Conservation (phyloP, 1,140 invertebrate genomes). For the Bemisia tabaci region DNA sequence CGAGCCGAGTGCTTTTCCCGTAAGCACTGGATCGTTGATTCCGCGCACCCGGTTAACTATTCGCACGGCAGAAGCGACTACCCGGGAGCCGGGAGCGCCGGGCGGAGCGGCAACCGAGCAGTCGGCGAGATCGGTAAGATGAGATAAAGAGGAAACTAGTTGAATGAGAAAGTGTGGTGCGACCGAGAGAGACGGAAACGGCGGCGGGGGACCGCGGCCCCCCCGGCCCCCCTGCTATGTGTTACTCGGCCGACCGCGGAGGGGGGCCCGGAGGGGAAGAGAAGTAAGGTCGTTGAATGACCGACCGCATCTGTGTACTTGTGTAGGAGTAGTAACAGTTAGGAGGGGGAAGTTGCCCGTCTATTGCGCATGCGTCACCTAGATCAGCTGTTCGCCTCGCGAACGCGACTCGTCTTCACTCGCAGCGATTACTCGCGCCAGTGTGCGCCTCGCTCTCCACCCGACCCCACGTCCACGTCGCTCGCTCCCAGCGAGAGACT, state of each 20-base stretch:
- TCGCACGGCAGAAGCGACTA: no score
- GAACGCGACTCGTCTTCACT: no score
- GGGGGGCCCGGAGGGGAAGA: conserved; percentile 1
- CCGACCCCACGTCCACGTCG: no score
- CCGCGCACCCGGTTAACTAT: no score
- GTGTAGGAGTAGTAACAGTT: background rate
- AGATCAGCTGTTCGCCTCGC: background rate
- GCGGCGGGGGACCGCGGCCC: no score
- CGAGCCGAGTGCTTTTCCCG: no score
- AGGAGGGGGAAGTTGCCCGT: conserved; percentile 1
- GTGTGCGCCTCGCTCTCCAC: no score
- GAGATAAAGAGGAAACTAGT: conserved; percentile 3
- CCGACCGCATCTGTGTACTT: conserved; percentile 1
- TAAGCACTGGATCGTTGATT: no score
- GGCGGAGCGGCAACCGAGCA: background rate
- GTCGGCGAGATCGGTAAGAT: background rate
- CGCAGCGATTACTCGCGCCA: no score
- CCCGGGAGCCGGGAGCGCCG: no score
- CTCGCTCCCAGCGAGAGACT: no score
- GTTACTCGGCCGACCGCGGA: background rate
- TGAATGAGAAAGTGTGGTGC: background rate
- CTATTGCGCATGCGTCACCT: background rate
- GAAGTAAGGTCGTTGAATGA: background rate
- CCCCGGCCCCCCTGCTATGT: no score
- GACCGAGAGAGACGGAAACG: conserved; percentile 7